A percentile compares a stretch with the other conserved stretches of the same genome.
These are phyloP conservation scores for Drosophila sordidula DNA, from an alignment of 2,888 invertebrate genomes.

Conservation along the genomic window DNA sequence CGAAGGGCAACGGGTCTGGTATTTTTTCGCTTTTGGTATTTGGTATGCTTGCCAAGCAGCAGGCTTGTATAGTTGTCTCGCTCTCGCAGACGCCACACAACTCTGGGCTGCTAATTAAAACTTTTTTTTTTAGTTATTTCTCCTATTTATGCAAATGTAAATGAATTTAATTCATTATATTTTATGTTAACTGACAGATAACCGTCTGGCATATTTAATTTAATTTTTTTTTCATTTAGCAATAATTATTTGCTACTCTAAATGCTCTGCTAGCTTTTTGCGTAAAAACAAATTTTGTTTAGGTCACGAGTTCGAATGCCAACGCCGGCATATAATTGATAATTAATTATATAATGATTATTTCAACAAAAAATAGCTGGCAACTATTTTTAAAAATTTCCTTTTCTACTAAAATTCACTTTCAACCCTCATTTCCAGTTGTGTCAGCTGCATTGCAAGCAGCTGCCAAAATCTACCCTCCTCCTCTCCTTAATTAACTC, in stretches of 20 bases:
- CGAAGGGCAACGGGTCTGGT: neutral
- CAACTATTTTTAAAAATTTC: neutral
- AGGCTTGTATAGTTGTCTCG: slow-evolving; percentile 13
- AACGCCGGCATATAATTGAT: neutral
- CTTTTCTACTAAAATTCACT: neutral
- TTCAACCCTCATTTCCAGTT: neutral
- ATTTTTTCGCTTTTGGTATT: slow-evolving; percentile 16
- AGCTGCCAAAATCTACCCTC: neutral
- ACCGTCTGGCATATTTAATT: too few species aligned
- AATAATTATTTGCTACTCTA: neutral
- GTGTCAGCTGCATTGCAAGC: neutral
- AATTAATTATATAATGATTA: neutral
- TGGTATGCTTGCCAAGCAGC: slow-evolving; percentile 10
- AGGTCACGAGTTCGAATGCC: slow-evolving; percentile 18
- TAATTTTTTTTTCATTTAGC: neutral
- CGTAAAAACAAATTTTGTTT: neutral
- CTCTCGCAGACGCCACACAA: slow-evolving; percentile 12
- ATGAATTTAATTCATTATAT: too few species aligned
- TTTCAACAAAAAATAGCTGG: neutral
- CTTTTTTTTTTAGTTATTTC: slow-evolving; percentile 8
- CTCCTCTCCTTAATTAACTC: slow-evolving; percentile 2
- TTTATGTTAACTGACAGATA: too few species aligned
- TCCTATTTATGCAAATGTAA: too few species aligned
- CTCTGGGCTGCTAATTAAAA: neutral
- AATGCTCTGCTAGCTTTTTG: too few species aligned